Percentiles rank a stretch among this genome's conserved stretches.
Evolutionary conservation across 2,888 invertebrate species (phyloP).

Genomic region (Cacoxenus indagator): DNA sequence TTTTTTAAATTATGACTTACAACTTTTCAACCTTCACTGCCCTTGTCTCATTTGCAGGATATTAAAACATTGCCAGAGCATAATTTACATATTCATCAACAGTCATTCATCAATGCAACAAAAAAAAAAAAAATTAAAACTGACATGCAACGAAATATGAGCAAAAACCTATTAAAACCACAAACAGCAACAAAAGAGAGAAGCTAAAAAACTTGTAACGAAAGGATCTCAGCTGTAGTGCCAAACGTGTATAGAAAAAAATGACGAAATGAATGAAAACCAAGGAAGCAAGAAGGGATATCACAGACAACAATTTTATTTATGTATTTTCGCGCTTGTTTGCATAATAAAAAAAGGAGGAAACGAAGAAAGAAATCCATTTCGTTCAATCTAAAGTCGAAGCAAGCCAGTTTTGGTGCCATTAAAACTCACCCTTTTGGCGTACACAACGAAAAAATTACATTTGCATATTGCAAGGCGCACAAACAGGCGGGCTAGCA

Average conservation of each 20-base stretch:
- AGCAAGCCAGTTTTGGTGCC: constrained; percentile 12
- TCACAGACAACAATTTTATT: constrained; percentile 24
- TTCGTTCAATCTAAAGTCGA: constrained; percentile 15
- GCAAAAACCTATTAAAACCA: constrained; percentile 1
- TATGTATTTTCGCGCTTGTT: constrained; percentile 17
- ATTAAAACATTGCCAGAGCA: neutral
- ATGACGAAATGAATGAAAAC: neutral
- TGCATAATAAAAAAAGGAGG: no score
- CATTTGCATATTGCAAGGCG: constrained; percentile 50
- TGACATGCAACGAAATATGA: neutral
- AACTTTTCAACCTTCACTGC: neutral
- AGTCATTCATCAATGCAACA: neutral
- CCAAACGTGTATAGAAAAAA: neutral
- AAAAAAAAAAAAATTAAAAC: no score
- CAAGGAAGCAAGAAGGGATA: neutral
- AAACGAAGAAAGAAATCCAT: constrained; percentile 30
- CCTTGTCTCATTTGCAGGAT: neutral
- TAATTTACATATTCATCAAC: constrained; percentile 8
- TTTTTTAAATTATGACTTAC: neutral
- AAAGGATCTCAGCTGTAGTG: neutral
- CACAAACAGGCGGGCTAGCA: neutral
- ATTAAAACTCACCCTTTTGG: constrained; percentile 21
- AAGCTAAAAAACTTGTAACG: neutral
- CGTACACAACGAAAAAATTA: constrained; percentile 39
- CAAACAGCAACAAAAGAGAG: neutral